Base-by-base conservation (phyloP, 30 jellyfish, hydroid and myxozoan genomes). In the Nemopilema nomurai region DNA sequence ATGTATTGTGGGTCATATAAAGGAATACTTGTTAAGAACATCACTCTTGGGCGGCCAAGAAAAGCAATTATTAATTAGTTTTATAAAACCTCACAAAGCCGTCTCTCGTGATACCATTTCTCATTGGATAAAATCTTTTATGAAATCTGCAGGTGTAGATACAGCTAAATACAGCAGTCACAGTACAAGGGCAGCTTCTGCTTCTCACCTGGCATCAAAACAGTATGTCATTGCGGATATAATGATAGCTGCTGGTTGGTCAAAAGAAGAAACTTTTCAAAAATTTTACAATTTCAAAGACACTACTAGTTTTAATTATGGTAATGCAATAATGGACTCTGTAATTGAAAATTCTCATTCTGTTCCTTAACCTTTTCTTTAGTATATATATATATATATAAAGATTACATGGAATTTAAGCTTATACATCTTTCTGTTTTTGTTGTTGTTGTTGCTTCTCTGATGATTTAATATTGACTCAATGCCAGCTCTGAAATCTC, bases 171-270 rank as follows among this genome's bases (percentile, higher is more conserved):
- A 7, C 76, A 69, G 8, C 4, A 84, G 84, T 16, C 90, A 81
- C 28, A 81, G 90, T 29, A 81, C 90, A 4, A 68, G 84, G 51
- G 74, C 90, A 28, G 90, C 90, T 20, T 81, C 90, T 8, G 7
- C 84, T 16, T 81, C 90, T 1, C 50, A 33, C 29, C 67, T 81
- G 49, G 83, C 76, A 0, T 20, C 33, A 8, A 57, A 57, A 1
- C 67, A 72, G 49, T 0, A 28, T 20, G 29, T 7, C 28, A 68
- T 67, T 0, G 76, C 0, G 1, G 90, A 81, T 9, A 81, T 81
- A 18, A 67, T 81, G 74, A 25, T 29, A 4, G 31, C 83, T 22
- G 90, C 28, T 23, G 89, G 89, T 1, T 81, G 90, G 83, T 66
- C 83, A 21, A 81, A 24, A 22, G 83, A 81, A 21, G 24, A 16